Conservation (phyloP, 2,797 vertebrate species). For the Smutsia temminckii region DNA sequence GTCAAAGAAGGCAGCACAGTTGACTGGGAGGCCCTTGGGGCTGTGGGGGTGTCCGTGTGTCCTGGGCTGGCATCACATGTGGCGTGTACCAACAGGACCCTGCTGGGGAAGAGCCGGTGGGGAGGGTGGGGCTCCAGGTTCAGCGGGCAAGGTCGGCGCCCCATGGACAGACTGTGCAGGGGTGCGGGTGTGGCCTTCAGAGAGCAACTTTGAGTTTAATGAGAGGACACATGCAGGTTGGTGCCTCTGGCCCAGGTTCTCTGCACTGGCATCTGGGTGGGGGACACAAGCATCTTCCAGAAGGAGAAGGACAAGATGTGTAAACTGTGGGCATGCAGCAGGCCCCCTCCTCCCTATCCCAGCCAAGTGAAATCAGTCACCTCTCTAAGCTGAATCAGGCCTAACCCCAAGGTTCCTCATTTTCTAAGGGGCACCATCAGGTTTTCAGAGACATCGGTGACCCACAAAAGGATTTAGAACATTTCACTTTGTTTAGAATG, state of each 20-base stretch:
- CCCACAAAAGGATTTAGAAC: background rate
- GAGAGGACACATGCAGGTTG: background rate
- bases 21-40: background rate
- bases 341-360: background rate
- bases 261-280: background rate
- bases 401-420: fast-evolving
- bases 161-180: background rate
- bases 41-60: too few species aligned
- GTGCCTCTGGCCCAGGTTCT: background rate
- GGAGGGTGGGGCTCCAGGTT: background rate
- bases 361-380: background rate
- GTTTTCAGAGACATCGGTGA: background rate
- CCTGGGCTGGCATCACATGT: background rate
- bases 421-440: background rate
- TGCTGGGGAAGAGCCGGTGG: background rate
- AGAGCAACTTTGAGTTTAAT: too few species aligned
- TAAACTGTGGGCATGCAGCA: background rate
- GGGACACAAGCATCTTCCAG: background rate
- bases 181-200: background rate
- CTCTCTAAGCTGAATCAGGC: background rate
- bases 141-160: fast-evolving
- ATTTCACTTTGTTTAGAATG: background rate
- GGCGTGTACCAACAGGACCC: background rate
- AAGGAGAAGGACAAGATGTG: background rate
- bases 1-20: background rate